Evolutionary conservation across 2,113 vertebrate species (phyloP).

Genomic region (Hyla sarda): DNA sequence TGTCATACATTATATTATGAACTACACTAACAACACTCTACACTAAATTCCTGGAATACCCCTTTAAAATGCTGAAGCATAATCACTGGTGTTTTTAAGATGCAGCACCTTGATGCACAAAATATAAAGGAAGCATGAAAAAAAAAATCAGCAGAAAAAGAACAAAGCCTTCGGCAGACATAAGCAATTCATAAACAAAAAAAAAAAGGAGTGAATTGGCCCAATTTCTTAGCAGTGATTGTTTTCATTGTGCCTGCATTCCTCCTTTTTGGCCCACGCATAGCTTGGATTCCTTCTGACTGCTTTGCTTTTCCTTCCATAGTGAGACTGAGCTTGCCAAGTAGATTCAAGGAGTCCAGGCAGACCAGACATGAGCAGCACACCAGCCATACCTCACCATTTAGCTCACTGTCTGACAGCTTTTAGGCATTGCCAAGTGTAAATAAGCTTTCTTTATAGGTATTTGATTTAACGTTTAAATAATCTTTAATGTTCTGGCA

Average conservation of each 20-base stretch:
- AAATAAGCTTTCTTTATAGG: constrained; percentile 28
- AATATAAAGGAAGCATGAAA: not conserved
- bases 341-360: constrained; percentile 45
- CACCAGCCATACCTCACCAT: constrained; percentile 48
- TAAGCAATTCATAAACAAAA: constrained; percentile 3
- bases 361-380: constrained; percentile 50
- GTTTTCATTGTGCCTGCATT: constrained; percentile 55
- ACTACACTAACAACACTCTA: too few species aligned
- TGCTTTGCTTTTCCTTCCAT: constrained; percentile 54
- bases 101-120: not conserved
- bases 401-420: constrained; percentile 58
- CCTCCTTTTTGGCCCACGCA: constrained; percentile 61
- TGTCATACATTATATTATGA: too few species aligned
- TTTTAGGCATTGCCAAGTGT: constrained; percentile 18
- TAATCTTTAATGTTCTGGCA: not conserved
- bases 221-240: constrained; percentile 28
- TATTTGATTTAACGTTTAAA: constrained; percentile 21
- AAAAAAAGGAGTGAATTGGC: constrained; percentile 31
- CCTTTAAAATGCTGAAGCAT: too few species aligned
- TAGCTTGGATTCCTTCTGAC: constrained; percentile 69
- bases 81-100: too few species aligned
- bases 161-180: constrained; percentile 1
- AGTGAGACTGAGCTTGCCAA: constrained; percentile 50
- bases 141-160: not conserved
- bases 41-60: too few species aligned